Conservation (phyloP, 2,888 invertebrate genomes). For the Pherbina coryleti region DNA sequence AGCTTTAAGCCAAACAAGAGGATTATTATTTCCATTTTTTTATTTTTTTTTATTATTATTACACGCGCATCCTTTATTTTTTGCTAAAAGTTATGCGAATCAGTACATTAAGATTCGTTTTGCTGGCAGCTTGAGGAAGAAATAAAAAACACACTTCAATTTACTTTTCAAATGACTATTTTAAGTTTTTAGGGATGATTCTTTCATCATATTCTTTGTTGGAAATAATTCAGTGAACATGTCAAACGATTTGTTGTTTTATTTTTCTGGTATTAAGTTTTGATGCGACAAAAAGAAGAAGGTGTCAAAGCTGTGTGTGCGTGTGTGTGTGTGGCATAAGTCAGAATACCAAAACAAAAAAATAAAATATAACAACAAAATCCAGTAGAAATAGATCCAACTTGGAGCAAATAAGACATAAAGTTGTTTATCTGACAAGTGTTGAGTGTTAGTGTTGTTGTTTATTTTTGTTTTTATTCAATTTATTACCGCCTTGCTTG, state of each 20-base stretch:
- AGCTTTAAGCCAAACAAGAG: conserved; percentile 13
- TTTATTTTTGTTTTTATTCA: too few relatives aligned
- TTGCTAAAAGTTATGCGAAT: not conserved
- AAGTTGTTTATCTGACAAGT: too few relatives aligned
- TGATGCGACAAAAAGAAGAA: not conserved
- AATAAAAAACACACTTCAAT: conserved; percentile 5
- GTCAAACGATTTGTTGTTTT: not conserved
- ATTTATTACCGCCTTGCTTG: too few relatives aligned
- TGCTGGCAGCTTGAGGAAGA: not conserved
- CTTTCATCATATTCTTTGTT: not conserved
- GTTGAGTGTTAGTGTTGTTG: too few relatives aligned
- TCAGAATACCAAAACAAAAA: not conserved
- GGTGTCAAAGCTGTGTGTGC: not conserved
- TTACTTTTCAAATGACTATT: conserved; percentile 34
- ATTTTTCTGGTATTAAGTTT: not conserved
- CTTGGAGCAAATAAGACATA: not conserved
- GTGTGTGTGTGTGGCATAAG: not conserved
- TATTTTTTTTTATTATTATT: not conserved
- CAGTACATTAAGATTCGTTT: not conserved
- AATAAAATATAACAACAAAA: not conserved
- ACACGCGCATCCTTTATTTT: conserved; percentile 15
- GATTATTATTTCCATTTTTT: conserved; percentile 29
- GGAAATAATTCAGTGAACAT: not conserved
- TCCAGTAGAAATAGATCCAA: not conserved
- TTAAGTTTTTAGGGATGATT: not conserved